Base-by-base conservation (phyloP, 2,797 vertebrate genomes). In the Forpus xanthops region DNA sequence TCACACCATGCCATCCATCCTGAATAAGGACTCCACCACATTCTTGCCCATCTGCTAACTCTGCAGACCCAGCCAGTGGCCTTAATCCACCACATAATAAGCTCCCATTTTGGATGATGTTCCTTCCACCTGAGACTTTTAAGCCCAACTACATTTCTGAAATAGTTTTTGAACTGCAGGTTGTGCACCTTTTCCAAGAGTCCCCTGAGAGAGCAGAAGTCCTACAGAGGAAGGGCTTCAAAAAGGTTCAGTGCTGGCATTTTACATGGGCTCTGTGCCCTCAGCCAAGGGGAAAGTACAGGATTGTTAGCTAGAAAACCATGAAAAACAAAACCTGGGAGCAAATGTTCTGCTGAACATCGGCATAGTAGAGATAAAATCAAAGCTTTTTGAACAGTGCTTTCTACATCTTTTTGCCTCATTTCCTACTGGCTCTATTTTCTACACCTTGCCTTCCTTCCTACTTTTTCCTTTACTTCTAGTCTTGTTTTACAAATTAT, bases 41-140 rank as follows among this genome's bases (percentile, higher is more conserved):
- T 90, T 95, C 74, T 58, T 62, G 56, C 93, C 91, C 94, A 97
- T 97, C 93, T 97, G 97, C 92, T 95, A 87, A 64, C 45, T 90
- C 68, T 55, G 91, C 31, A 96, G 90, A 89, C 70, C 50, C 75
- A 96, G 93, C 85, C 92, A 91, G 75, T 87, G 85, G 89, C 86
- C 94, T 72, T 85, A 78, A 85, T 96, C 84, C 93, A 94, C 91
- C 92, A 95, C 96, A 96, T 95, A 94, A 97, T 96, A 94, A 92
- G 16, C 87, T 96, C 30, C 44, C 20, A 2, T 93, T 97, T 95
- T 95, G 71, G 58, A 87, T 92, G 94, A 79, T 82, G 62, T 39
- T 65, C 73, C 55, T 93, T 96, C 33, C 62, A 94, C 64, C 73
- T 95, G 91, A 94, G 73, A 93, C 64, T 85, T 79, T 76, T 68